phyloP scores from a whole-genome alignment of 2,888 invertebrate genomes.

The Cerastis rubricosa region DNA sequence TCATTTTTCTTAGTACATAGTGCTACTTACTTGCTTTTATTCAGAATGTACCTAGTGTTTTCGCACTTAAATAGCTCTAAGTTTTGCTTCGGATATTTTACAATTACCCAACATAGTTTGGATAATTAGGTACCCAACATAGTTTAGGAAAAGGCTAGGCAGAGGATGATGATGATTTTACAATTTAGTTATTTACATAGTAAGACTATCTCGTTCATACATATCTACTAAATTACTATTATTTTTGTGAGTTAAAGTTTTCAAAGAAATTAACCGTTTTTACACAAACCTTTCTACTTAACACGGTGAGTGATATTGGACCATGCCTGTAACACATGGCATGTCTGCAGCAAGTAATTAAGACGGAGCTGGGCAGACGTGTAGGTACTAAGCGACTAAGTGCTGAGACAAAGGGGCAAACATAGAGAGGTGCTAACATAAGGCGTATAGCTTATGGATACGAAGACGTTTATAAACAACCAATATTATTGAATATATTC shows the following conservation, averaged over 20 bases:
- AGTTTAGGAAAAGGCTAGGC: no score
- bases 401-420: slow-evolving; percentile 2
- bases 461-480: not conserved
- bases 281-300: not conserved
- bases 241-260: not conserved
- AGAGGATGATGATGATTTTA: no score
- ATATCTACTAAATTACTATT: not conserved
- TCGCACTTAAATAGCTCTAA: not conserved
- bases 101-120: no score
- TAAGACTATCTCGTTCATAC: not conserved
- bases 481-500: not conserved
- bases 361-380: slow-evolving; percentile 13
- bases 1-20: not conserved
- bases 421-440: not conserved
- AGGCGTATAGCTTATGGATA: not conserved
- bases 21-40: not conserved
- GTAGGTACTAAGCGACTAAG: slow-evolving; percentile 8
- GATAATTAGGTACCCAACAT: no score
- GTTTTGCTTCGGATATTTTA: not conserved
- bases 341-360: slow-evolving; percentile 42
- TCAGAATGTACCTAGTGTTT: not conserved
- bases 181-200: not conserved
- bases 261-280: no score
- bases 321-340: not conserved
- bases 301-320: not conserved